These are phyloP conservation scores for Diachasma alloeum DNA, from an alignment of 1,140 invertebrate species.

Conservation along the genomic window DNA sequence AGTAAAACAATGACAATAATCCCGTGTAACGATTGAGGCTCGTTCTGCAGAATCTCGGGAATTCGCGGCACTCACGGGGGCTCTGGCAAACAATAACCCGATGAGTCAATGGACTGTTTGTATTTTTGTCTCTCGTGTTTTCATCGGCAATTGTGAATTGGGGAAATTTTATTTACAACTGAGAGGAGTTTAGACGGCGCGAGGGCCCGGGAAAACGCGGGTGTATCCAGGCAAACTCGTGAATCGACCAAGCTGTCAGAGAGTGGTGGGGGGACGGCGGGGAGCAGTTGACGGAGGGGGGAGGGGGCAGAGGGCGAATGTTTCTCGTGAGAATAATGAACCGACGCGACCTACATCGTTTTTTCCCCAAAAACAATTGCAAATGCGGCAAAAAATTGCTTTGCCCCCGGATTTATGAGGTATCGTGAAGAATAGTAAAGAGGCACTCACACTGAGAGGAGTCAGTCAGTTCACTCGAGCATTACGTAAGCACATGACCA, in stretches of 20 bases:
- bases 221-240: conserved; percentile 44
- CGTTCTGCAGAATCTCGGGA: not conserved
- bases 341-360: no score
- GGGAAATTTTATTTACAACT: conserved; percentile 4
- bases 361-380: not conserved
- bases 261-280: conserved; percentile 27
- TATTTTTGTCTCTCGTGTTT: not conserved
- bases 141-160: not conserved
- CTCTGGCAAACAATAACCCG: not conserved
- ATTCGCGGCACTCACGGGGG: not conserved
- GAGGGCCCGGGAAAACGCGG: conserved; percentile 44
- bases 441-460: not conserved
- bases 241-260: conserved; percentile 55
- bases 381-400: not conserved
- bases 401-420: not conserved
- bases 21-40: not conserved
- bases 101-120: not conserved
- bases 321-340: not conserved
- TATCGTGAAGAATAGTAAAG: not conserved
- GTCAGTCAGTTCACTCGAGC: conserved; percentile 22
- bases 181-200: conserved; percentile 11
- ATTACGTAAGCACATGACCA: conserved; percentile 45
- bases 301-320: not conserved
- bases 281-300: conserved; percentile 19
- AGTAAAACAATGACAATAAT: not conserved